A percentile compares a stretch with the other conserved stretches of the same genome.
phyloP scores from a whole-genome alignment of 2,888 invertebrate genomes.

The Eulithis prunata region DNA sequence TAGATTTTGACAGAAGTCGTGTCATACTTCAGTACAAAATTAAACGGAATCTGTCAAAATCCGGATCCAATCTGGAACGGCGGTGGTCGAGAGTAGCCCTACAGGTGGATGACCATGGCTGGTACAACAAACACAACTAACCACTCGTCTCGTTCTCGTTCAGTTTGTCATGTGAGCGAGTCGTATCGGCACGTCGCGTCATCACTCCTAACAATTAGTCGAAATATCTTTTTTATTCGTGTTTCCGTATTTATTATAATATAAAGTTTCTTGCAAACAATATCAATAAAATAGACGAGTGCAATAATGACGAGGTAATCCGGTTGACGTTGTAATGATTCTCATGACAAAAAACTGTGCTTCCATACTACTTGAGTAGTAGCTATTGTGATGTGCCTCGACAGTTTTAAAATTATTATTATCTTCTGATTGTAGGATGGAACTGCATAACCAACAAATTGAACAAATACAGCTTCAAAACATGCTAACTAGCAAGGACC shows the following conservation, averaged over 20 bases:
- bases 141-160: not conserved
- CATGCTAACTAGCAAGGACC: constrained; percentile 45
- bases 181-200: not conserved
- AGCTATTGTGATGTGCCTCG: not conserved
- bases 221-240: not conserved
- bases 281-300: constrained; percentile 1
- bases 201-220: not conserved
- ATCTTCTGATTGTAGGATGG: constrained; percentile 47
- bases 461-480: constrained; percentile 52
- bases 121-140: not conserved
- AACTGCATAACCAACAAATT: constrained; percentile 50
- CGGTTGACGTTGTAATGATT: not conserved
- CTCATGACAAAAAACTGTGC: not conserved
- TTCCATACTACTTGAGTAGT: not conserved
- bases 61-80: no score
- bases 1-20: no score
- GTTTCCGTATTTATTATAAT: no score
- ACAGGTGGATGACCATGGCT: no score
- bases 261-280: not conserved
- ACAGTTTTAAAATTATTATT: not conserved
- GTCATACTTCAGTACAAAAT: no score
- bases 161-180: constrained; percentile 4
- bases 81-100: no score
- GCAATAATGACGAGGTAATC: constrained; percentile 2
- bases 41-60: no score